A percentile compares a stretch with the other conserved stretches of the same genome.
phyloP scores from a whole-genome alignment of 2,797 vertebrate genomes.

The Setipinna tenuifilis region DNA sequence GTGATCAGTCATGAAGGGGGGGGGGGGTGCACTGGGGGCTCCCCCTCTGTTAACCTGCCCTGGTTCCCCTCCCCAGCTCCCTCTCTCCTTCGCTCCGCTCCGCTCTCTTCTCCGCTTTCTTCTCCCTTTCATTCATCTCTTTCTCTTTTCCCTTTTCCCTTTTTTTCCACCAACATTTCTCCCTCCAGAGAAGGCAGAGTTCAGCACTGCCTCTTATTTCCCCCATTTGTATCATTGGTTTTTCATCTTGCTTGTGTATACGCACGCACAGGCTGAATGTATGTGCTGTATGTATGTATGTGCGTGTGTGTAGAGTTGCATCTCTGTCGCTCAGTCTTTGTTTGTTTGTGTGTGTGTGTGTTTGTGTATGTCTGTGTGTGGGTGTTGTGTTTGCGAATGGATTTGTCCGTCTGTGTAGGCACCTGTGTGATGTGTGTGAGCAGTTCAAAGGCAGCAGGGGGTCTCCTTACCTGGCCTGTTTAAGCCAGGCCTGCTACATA shows the following conservation, averaged over 20 bases:
- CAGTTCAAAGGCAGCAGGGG: conserved; percentile 48
- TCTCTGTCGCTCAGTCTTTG: conserved; percentile 28
- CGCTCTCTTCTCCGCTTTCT: conserved; percentile 20
- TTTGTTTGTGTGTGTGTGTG: conserved; percentile 36
- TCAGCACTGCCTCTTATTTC: not conserved
- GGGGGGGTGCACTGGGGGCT: not conserved
- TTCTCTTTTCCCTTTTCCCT: not conserved
- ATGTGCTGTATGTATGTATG: not conserved
- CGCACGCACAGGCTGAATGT: not conserved
- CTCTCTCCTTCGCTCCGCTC: conserved; percentile 13
- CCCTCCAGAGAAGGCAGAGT: no score
- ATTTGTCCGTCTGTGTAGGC: conserved; percentile 45
- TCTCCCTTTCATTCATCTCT: conserved; percentile 22
- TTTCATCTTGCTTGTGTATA: not conserved
- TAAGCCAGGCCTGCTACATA: conserved; percentile 75
- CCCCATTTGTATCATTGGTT: not conserved
- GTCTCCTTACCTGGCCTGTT: conserved; percentile 65
- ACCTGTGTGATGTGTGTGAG: conserved; percentile 41
- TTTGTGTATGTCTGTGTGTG: conserved; percentile 37
- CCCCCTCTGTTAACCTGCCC: not conserved
- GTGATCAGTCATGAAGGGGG: not conserved
- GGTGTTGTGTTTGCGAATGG: conserved; percentile 34
- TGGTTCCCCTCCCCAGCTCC: conserved; percentile 25
- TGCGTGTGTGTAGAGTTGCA: conserved; percentile 29
- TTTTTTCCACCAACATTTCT: not conserved